phyloP scores from a whole-genome alignment of 1,140 invertebrate species.

The Papilio xuthus region DNA sequence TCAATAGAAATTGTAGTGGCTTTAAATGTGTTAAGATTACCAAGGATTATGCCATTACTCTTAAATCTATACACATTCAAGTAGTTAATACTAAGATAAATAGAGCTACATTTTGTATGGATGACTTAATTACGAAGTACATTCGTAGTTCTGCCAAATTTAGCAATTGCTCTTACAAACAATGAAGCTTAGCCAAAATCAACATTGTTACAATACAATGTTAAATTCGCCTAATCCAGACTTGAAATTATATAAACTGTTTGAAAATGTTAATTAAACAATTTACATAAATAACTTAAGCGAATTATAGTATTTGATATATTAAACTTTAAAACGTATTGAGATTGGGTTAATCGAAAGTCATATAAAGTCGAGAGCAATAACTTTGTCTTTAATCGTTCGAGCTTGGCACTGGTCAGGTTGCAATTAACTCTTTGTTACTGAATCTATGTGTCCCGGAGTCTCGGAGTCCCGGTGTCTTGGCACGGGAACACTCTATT shows the following conservation, averaged over 20 bases:
- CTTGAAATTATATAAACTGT: background rate
- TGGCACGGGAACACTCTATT: slow-evolving; percentile 22
- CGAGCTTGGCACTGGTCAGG: slow-evolving; percentile 18
- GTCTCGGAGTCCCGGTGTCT: slow-evolving; percentile 14
- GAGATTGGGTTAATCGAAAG: background rate
- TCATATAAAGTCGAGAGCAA: slow-evolving; percentile 6
- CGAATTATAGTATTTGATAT: background rate
- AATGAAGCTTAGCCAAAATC: slow-evolving; percentile 1
- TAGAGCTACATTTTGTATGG: background rate
- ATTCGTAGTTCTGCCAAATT: background rate
- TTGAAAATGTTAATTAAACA: background rate
- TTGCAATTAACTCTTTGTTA: slow-evolving; percentile 36
- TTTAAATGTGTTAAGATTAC: background rate
- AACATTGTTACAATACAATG: background rate
- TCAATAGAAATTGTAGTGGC: background rate
- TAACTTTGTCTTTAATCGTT: slow-evolving; percentile 23
- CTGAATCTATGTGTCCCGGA: slow-evolving; percentile 22
- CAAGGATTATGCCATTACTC: too few relatives aligned
- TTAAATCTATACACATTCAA: too few relatives aligned
- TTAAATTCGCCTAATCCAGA: background rate
- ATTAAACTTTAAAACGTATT: background rate
- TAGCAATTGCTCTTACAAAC: slow-evolving; percentile 11
- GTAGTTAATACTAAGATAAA: background rate
- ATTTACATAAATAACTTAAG: background rate
- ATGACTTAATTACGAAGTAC: background rate